These are phyloP conservation scores for Euura saliciscinereae DNA, from an alignment of 1,140 invertebrate species.

Conservation along the genomic window DNA sequence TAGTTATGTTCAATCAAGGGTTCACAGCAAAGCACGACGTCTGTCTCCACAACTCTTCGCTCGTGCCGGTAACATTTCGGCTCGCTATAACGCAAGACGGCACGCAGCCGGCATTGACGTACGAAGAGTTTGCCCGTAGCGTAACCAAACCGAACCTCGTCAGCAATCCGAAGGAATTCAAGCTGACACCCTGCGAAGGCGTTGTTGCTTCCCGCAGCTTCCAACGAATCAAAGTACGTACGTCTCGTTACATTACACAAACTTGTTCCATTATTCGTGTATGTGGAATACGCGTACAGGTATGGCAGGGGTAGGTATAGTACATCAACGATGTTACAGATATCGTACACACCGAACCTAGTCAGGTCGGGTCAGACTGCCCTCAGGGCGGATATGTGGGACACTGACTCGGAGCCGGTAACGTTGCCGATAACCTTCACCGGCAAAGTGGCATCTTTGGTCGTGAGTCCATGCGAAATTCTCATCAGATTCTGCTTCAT, in stretches of 20 bases:
- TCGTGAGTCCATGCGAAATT: conserved; percentile 37
- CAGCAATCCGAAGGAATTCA: conserved; percentile 44
- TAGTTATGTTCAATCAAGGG: conserved; percentile 27
- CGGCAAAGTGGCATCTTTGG: conserved; percentile 31
- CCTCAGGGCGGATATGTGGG: conserved; percentile 38
- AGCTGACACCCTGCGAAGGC: conserved; percentile 34
- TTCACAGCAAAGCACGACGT: conserved; percentile 37
- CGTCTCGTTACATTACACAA: background rate
- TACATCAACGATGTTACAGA: conserved; percentile 21
- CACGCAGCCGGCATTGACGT: conserved; percentile 33
- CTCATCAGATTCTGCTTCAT: conserved; percentile 41
- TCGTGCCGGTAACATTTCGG: conserved; percentile 39
- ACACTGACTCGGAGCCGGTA: conserved; percentile 38
- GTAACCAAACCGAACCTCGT: conserved; percentile 37
- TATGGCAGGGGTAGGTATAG: background rate
- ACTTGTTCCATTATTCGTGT: background rate
- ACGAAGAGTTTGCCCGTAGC: conserved; percentile 36
- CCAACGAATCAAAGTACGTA: conserved; percentile 38
- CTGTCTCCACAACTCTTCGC: conserved; percentile 41
- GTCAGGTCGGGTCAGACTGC: conserved; percentile 24
- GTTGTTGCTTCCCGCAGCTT: conserved; percentile 33
- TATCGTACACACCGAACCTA: conserved; percentile 42
- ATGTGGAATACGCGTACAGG: background rate
- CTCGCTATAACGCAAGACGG: conserved; percentile 45
- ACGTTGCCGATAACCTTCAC: conserved; percentile 35